Percentiles rank a stretch among this genome's conserved stretches.
Conservation (phyloP, 2,888 invertebrate genomes). For the Lasioglossum villosulum region DNA sequence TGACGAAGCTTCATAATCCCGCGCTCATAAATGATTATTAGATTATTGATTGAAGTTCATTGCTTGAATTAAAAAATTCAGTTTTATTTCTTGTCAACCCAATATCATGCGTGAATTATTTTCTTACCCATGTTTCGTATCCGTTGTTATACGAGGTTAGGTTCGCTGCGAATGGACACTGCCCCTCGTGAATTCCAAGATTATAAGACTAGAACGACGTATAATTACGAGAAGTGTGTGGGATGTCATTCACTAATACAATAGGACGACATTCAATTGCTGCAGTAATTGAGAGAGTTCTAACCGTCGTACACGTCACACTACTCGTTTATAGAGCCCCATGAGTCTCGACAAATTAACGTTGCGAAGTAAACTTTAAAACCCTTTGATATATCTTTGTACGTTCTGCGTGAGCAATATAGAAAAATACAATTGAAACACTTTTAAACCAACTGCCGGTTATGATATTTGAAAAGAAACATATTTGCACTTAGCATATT, state of each 20-base stretch:
- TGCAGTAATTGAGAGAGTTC: slow-evolving; percentile 66
- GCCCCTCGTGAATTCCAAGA: slow-evolving; percentile 54
- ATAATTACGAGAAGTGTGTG: neutral
- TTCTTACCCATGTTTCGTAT: slow-evolving; percentile 71
- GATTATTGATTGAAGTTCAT: too few relatives aligned
- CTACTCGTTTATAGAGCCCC: slow-evolving; percentile 46
- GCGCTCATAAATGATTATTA: too few relatives aligned
- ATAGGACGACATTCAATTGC: neutral
- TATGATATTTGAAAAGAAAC: neutral
- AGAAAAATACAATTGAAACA: neutral
- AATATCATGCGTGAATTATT: neutral
- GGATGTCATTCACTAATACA: slow-evolving; percentile 60
- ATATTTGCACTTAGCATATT: neutral
- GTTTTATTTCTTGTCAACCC: too few relatives aligned
- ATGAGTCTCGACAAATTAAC: neutral
- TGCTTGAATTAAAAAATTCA: too few relatives aligned
- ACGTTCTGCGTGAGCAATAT: neutral
- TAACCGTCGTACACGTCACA: slow-evolving; percentile 66
- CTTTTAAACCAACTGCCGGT: neutral
- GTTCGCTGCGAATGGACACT: slow-evolving; percentile 33
- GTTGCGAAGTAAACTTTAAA: neutral
- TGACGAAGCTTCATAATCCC: too few relatives aligned
- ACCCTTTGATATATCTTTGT: neutral
- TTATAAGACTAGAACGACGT: slow-evolving; percentile 51
- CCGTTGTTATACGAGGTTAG: slow-evolving; percentile 61